A percentile compares a stretch with the other conserved stretches of the same genome.
phyloP scores from a whole-genome alignment of 1,140 invertebrate genomes.

The Drosophila subpulchrella region DNA sequence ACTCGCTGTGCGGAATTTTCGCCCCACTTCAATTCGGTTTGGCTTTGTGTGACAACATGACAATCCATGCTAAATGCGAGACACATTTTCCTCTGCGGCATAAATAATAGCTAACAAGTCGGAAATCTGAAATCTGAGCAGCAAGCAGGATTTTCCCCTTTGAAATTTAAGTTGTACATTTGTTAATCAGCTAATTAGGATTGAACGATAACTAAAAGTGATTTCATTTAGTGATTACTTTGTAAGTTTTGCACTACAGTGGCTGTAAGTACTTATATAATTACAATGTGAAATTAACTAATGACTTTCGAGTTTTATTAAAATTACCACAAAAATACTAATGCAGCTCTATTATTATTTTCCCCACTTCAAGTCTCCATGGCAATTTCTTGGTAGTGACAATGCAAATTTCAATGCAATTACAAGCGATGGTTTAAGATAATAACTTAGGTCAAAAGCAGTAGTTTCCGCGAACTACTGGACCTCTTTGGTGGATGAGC shows the following conservation, averaged over 20 bases:
- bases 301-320: not conserved
- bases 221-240: conserved; percentile 9
- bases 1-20: conserved; percentile 12
- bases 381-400: too few relatives aligned
- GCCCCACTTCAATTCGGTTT: conserved; percentile 28
- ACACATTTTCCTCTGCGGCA: conserved; percentile 43
- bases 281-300: not conserved
- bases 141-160: not conserved
- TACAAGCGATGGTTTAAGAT: too few relatives aligned
- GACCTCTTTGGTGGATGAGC: too few relatives aligned
- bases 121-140: conserved; percentile 34
- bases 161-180: conserved; percentile 7
- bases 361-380: too few relatives aligned
- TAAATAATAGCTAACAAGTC: conserved; percentile 45
- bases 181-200: conserved; percentile 48
- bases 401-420: too few relatives aligned
- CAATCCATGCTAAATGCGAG: conserved; percentile 59
- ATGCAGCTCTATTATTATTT: too few relatives aligned
- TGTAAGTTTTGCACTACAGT: too few relatives aligned
- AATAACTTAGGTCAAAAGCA: too few relatives aligned
- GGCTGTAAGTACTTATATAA: too few relatives aligned
- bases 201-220: conserved; percentile 4
- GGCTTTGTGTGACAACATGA: conserved; percentile 54
- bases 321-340: too few relatives aligned
- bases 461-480: too few relatives aligned